Evolutionary conservation across 1,140 invertebrate species (phyloP).

Genomic region (Drosophila mauritiana): DNA sequence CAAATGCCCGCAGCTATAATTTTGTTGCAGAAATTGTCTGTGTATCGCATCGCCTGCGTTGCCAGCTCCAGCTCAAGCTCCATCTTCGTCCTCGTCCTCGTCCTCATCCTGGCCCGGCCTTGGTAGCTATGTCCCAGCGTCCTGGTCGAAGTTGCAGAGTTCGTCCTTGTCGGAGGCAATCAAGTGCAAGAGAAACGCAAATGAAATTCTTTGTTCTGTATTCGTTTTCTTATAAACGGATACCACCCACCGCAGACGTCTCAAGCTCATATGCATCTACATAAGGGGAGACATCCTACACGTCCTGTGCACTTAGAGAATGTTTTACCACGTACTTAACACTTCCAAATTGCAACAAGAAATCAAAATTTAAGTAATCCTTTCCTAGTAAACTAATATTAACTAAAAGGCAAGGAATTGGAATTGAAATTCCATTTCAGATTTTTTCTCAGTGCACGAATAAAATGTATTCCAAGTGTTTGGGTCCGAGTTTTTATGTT

Average conservation of each 20-base stretch:
- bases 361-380: too few relatives aligned
- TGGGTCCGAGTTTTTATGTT: conserved; percentile 63
- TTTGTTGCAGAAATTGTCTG: conserved; percentile 73
- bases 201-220: conserved; percentile 75
- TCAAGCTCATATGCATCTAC: conserved; percentile 12
- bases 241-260: conserved; percentile 59
- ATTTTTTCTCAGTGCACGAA: conserved; percentile 12
- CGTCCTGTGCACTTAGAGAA: background rate
- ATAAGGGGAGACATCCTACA: conserved; percentile 18
- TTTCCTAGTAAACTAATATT: too few relatives aligned
- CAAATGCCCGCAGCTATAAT: conserved; percentile 77
- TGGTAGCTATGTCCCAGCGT: conserved; percentile 4
- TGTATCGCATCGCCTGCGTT: conserved; percentile 61
- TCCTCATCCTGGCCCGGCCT: background rate
- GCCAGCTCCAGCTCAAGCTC: conserved; percentile 4
- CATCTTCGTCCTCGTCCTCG: background rate
- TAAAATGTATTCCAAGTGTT: conserved; percentile 47
- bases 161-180: conserved; percentile 62
- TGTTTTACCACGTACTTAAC: too few relatives aligned
- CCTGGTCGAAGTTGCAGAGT: conserved; percentile 35
- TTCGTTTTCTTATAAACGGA: conserved; percentile 64
- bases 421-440: too few relatives aligned
- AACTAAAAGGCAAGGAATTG: too few relatives aligned
- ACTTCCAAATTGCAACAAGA: too few relatives aligned
- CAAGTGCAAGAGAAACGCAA: conserved; percentile 78